phyloP scores from a whole-genome alignment of 2,888 invertebrate species.

The Epistrophe grossulariae region DNA sequence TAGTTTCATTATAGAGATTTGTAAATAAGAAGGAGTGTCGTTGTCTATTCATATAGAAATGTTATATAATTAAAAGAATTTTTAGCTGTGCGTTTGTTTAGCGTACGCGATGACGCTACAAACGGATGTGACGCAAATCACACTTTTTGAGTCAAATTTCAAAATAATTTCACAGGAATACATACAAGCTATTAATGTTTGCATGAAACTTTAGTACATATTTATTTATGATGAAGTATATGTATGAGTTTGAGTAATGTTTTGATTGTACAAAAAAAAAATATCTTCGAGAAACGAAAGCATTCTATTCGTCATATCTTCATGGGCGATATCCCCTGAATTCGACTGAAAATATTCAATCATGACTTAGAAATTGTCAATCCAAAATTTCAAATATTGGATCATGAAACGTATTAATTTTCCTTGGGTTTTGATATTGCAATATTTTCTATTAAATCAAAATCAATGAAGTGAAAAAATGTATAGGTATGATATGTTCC shows the following conservation, averaged over 20 bases:
- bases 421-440: not conserved
- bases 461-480: too few relatives aligned
- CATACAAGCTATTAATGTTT: not conserved
- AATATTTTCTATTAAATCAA: not conserved
- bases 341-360: not conserved
- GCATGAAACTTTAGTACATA: not conserved
- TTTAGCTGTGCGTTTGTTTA: not conserved
- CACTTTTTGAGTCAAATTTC: not conserved
- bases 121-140: constrained; percentile 60
- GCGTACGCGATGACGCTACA: not conserved
- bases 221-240: not conserved
- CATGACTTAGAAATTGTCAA: not conserved
- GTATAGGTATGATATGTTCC: too few relatives aligned
- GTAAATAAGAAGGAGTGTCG: not conserved
- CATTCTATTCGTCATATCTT: not conserved
- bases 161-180: not conserved
- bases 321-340: too few relatives aligned
- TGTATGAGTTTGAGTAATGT: not conserved
- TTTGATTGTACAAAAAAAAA: constrained; percentile 2
- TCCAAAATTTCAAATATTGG: not conserved
- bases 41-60: constrained; percentile 40
- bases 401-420: not conserved
- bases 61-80: not conserved
- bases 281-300: not conserved
- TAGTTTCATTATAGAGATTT: not conserved